These are phyloP conservation scores for Euglossa dilemma DNA, from an alignment of 1,140 invertebrate species.

Conservation along the genomic window DNA sequence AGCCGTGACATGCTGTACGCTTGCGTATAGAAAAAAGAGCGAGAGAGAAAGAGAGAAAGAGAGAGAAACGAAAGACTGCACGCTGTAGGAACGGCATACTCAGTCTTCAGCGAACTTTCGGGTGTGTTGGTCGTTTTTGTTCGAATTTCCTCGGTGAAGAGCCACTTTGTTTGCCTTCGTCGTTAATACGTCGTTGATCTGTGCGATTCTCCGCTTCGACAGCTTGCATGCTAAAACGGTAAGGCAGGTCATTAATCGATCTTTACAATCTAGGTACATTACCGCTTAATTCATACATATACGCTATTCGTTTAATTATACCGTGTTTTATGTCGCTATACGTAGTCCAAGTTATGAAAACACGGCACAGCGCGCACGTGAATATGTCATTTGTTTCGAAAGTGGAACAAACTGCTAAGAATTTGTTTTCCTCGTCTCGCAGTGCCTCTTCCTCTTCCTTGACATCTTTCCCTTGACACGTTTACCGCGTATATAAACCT, in stretches of 20 bases:
- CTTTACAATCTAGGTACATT: not conserved
- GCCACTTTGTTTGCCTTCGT: not conserved
- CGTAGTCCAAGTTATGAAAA: not conserved
- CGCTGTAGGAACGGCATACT: conserved; percentile 11
- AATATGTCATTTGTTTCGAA: not conserved
- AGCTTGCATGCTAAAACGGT: not conserved
- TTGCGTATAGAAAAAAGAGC: conserved; percentile 15
- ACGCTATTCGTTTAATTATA: no score
- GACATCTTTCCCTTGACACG: not conserved
- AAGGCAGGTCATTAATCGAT: not conserved
- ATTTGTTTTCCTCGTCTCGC: not conserved
- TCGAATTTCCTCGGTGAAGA: not conserved
- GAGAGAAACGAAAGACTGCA: not conserved
- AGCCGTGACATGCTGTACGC: conserved; percentile 8
- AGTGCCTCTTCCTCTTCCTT: not conserved
- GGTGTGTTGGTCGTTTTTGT: not conserved
- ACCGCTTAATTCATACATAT: not conserved
- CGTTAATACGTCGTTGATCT: not conserved
- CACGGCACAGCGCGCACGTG: not conserved
- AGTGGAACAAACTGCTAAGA: not conserved
- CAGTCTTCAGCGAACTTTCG: conserved; percentile 44
- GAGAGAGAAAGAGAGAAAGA: no score
- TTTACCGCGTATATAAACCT: not conserved
- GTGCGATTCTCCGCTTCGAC: not conserved
- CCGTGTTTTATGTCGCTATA: not conserved